Percentiles rank a stretch among this genome's conserved stretches.
phyloP scores from a whole-genome alignment of 1,140 invertebrate species.

The Papilio xuthus region DNA sequence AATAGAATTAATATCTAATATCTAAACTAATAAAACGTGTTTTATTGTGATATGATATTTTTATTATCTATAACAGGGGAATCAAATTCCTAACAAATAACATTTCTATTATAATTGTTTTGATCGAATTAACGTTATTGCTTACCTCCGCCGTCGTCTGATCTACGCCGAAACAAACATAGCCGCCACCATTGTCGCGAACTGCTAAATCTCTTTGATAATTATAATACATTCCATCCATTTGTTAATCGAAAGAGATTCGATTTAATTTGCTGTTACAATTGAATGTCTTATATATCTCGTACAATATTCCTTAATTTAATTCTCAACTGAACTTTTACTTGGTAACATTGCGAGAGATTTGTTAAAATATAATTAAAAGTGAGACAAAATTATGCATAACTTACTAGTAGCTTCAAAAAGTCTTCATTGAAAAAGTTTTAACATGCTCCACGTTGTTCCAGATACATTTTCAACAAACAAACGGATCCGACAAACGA shows the following conservation, averaged over 20 bases:
- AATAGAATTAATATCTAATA: neutral
- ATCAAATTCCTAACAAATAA: constrained; percentile 5
- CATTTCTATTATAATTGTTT: constrained; percentile 6
- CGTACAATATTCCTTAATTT: neutral
- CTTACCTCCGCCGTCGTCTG: constrained; percentile 31
- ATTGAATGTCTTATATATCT: constrained; percentile 46
- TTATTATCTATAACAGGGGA: neutral
- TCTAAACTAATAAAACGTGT: neutral
- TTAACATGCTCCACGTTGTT: constrained; percentile 51
- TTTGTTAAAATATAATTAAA: neutral
- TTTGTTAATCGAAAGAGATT: constrained; percentile 46
- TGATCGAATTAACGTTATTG: constrained; percentile 12
- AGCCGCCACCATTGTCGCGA: constrained; percentile 38
- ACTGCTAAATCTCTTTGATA: constrained; percentile 54
- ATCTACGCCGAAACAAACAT: constrained; percentile 53
- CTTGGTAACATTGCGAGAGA: neutral
- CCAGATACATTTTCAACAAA: constrained; percentile 55
- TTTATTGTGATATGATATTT: neutral
- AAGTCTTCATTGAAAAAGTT: neutral
- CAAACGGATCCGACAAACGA: constrained; percentile 46
- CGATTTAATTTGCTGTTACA: constrained; percentile 54
- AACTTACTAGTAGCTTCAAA: neutral
- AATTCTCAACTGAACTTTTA: neutral
- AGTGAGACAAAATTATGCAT: neutral
- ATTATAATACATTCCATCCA: constrained; percentile 53